phyloP scores from a whole-genome alignment of 2,113 vertebrate genomes.

The Microcebus tavaratra region DNA sequence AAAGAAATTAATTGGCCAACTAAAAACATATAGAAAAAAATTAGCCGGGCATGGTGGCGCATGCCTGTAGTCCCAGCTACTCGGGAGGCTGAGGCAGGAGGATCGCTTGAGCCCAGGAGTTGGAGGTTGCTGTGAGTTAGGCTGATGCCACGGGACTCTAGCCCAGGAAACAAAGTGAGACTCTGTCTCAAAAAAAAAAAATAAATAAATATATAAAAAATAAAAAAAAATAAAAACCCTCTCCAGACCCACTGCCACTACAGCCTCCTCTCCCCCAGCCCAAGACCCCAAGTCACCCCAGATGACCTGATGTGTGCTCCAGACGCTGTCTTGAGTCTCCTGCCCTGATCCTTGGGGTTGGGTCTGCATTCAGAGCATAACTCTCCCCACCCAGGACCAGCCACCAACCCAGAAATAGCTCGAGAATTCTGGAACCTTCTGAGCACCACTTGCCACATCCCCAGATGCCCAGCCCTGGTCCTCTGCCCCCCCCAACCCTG shows the following conservation, averaged over 20 bases:
- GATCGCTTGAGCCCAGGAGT: too few species aligned
- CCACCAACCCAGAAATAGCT: neutral
- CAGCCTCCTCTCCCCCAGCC: neutral
- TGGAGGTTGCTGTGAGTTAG: too few species aligned
- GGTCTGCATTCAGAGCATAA: neutral
- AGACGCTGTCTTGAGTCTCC: neutral
- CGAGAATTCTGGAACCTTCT: neutral
- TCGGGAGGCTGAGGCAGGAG: too few species aligned
- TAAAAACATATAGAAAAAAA: too few species aligned
- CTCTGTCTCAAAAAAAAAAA: too few species aligned
- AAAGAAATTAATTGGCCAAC: too few species aligned
- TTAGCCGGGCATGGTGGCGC: too few species aligned
- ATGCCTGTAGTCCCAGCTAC: too few species aligned
- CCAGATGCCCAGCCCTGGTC: neutral
- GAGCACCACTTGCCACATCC: accelerated
- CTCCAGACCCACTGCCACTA: neutral
- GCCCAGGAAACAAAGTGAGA: too few species aligned
- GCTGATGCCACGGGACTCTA: too few species aligned
- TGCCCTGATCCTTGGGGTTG: neutral
- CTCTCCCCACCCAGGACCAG: neutral
- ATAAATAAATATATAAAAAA: too few species aligned
- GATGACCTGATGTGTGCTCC: neutral
- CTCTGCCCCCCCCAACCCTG: accelerated
- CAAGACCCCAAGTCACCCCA: neutral
- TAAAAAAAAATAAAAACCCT: too few species aligned